Percentiles rank a stretch among this genome's conserved stretches.
Evolutionary conservation across 2,113 vertebrate species (phyloP).

Genomic region (Poecilia latipinna): DNA sequence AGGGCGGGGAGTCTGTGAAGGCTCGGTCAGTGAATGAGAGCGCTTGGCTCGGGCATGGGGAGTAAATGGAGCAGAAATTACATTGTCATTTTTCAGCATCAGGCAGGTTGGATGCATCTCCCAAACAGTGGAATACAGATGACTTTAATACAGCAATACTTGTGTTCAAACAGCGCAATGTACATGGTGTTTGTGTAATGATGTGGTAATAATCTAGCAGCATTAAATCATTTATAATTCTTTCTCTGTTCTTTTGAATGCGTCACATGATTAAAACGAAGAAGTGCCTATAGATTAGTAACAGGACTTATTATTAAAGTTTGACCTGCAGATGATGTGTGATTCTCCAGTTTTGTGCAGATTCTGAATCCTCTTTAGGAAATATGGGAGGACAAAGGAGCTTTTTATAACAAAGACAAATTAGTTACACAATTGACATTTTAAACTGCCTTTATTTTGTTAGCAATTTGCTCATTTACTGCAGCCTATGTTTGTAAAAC

Average conservation of each 20-base stretch:
- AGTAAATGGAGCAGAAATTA: constrained; percentile 84
- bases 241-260: neutral
- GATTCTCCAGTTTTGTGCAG: too few species aligned
- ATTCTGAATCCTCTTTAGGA: too few species aligned
- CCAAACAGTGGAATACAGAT: constrained; percentile 30
- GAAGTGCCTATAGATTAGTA: too few species aligned
- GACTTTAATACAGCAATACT: constrained; percentile 34
- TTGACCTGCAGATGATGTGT: too few species aligned
- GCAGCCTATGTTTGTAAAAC: too few species aligned
- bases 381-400: too few species aligned
- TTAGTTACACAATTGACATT: too few species aligned
- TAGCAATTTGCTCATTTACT: too few species aligned
- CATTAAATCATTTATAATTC: neutral
- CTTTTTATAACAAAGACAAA: too few species aligned
- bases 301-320: too few species aligned
- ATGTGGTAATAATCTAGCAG: neutral
- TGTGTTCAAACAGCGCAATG: constrained; percentile 18
- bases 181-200: neutral
- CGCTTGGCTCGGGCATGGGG: constrained; percentile 69
- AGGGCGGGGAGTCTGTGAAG: constrained; percentile 63
- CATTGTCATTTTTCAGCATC: constrained; percentile 71
- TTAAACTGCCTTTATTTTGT: too few species aligned
- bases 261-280: neutral
- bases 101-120: constrained; percentile 43
- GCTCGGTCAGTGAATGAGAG: constrained; percentile 63